A percentile compares a stretch with the other conserved stretches of the same genome.
phyloP scores from a whole-genome alignment of 2,888 invertebrate genomes.

The Polia nebulosa region DNA sequence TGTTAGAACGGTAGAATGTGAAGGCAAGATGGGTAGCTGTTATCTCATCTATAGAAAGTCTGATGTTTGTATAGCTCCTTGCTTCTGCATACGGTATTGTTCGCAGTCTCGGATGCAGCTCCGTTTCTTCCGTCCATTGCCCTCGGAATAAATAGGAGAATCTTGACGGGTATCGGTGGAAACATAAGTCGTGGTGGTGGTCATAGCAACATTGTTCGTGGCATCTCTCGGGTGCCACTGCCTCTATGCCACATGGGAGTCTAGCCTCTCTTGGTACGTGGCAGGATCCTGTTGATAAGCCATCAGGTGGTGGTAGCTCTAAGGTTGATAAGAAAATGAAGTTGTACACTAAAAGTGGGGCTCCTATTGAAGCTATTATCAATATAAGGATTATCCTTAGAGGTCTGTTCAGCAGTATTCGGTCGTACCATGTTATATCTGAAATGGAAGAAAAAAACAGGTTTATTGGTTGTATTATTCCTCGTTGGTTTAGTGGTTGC shows the following conservation, averaged over 20 bases:
- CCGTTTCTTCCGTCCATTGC: conserved; percentile 78
- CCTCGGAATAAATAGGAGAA: conserved; percentile 85
- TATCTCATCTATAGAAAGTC: conserved; percentile 82
- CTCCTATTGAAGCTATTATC: conserved; percentile 71
- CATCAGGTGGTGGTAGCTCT: conserved; percentile 79
- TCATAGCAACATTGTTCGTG: conserved; percentile 90
- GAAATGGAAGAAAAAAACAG: conserved; percentile 67
- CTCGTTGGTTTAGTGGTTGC: neutral
- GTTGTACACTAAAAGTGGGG: conserved; percentile 81
- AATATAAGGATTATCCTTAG: conserved; percentile 75
- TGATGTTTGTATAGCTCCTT: conserved; percentile 73
- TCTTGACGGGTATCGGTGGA: conserved; percentile 89
- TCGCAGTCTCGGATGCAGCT: conserved; percentile 78
- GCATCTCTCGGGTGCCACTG: conserved; percentile 78
- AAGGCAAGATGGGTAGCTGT: conserved; percentile 81
- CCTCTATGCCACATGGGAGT: conserved; percentile 82
- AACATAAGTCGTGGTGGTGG: conserved; percentile 81
- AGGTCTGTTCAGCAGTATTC: conserved; percentile 81
- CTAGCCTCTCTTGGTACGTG: conserved; percentile 76
- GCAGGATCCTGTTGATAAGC: conserved; percentile 85
- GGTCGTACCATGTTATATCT: conserved; percentile 85
- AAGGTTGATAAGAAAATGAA: conserved; percentile 75
- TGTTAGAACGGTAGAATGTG: conserved; percentile 78
- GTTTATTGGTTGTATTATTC: neutral
- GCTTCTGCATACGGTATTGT: conserved; percentile 79